Conservation (phyloP, 64 coral and sea anemone species). For the Dendrophyllia cribrosa region DNA sequence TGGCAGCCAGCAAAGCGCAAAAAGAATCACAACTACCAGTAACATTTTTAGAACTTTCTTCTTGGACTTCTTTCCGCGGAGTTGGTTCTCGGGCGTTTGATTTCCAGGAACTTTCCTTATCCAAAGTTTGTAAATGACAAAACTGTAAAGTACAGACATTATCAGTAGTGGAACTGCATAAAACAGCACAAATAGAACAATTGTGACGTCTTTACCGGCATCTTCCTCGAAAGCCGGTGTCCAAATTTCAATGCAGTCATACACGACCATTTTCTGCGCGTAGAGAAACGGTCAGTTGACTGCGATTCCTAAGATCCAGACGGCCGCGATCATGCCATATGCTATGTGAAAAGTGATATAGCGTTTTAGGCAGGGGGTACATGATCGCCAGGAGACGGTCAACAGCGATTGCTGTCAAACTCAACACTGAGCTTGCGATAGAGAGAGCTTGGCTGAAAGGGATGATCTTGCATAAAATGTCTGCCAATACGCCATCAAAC, state of each 20-base stretch:
- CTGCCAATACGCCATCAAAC: too few relatives aligned
- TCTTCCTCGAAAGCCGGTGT: too few relatives aligned
- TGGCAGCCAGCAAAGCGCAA: constrained; percentile 88
- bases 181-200: too few relatives aligned
- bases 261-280: constrained; percentile 16
- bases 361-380: too few relatives aligned
- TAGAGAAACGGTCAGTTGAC: constrained; percentile 63
- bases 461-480: too few relatives aligned
- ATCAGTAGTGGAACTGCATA: constrained; percentile 69
- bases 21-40: constrained; percentile 74
- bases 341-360: too few relatives aligned
- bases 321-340: constrained; percentile 54
- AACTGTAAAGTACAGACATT: constrained; percentile 66
- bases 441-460: too few relatives aligned
- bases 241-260: constrained; percentile 71
- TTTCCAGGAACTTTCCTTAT: constrained; percentile 89
- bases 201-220: too few relatives aligned
- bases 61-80: constrained; percentile 70
- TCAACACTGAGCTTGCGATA: too few relatives aligned
- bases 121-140: constrained; percentile 83
- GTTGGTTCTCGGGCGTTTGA: constrained; percentile 71
- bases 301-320: constrained; percentile 63
- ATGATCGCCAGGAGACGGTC: too few relatives aligned
- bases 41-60: constrained; percentile 89
- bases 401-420: too few relatives aligned